These are phyloP conservation scores for Caenorhabditis remanei DNA, from an alignment of 1,140 invertebrate genomes.

Conservation along the genomic window DNA sequence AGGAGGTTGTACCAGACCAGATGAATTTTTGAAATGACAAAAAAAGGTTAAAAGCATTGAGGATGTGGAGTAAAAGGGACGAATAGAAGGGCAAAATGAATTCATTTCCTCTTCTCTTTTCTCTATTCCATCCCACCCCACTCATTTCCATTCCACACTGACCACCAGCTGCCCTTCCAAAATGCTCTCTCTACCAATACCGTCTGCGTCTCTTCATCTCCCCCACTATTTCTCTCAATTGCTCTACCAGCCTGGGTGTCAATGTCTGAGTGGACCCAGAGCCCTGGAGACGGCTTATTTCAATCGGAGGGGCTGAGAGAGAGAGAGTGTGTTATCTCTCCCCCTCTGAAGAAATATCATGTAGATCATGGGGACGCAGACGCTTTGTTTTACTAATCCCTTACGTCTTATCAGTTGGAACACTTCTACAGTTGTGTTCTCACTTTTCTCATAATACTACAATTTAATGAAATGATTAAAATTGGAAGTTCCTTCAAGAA, in stretches of 20 bases:
- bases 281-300: background rate
- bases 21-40: too few species aligned
- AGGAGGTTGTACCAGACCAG: too few species aligned
- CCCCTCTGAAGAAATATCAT: too few species aligned
- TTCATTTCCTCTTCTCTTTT: slow-evolving; percentile 4
- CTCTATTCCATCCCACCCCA: background rate
- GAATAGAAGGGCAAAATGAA: background rate
- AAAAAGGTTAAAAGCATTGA: background rate
- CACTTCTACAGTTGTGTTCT: too few species aligned
- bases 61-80: background rate
- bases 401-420: background rate
- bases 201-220: slow-evolving; percentile 11
- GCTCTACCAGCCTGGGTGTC: slow-evolving; percentile 34
- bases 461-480: too few species aligned
- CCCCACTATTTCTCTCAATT: background rate
- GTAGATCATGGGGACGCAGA: too few species aligned
- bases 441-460: too few species aligned
- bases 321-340: too few species aligned
- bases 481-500: too few species aligned
- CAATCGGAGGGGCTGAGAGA: background rate
- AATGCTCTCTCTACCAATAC: background rate
- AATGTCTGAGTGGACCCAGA: background rate
- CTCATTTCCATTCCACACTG: background rate
- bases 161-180: slow-evolving; percentile 35
- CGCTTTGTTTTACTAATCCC: too few species aligned